These are phyloP conservation scores for Lordiphosa mommai DNA, from an alignment of 1,140 invertebrate genomes.

Conservation along the genomic window DNA sequence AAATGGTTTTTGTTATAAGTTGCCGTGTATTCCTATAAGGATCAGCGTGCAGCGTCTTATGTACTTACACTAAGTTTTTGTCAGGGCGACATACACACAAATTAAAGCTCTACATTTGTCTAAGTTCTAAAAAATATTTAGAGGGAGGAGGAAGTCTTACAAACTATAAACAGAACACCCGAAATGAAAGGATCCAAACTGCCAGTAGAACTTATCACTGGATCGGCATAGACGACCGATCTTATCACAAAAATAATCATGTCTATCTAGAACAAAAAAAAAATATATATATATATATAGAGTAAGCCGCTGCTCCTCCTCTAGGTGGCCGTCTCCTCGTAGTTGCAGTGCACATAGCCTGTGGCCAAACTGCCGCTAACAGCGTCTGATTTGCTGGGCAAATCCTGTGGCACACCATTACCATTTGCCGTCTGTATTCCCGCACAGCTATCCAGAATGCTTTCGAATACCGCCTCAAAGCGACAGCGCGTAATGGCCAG, in stretches of 20 bases:
- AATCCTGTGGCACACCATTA: constrained; percentile 12
- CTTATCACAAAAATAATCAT: constrained; percentile 49
- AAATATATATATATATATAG: too few relatives aligned
- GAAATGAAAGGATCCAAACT: constrained; percentile 12
- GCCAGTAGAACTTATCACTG: constrained; percentile 43
- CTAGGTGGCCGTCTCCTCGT: constrained; percentile 62
- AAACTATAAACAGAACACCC: constrained; percentile 29
- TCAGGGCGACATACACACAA: too few relatives aligned
- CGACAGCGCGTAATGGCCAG: constrained; percentile 64
- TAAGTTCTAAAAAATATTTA: too few relatives aligned
- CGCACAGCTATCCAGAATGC: constrained; percentile 60
- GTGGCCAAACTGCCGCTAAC: constrained; percentile 48
- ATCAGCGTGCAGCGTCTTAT: too few relatives aligned
- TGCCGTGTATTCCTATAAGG: too few relatives aligned
- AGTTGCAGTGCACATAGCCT: constrained; percentile 67
- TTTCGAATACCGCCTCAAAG: constrained; percentile 69
- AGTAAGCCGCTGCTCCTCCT: too few relatives aligned
- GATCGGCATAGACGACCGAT: constrained; percentile 29
- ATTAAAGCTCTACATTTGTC: too few relatives aligned
- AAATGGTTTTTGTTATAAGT: too few relatives aligned
- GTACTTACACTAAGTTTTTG: too few relatives aligned
- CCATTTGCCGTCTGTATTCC: neutral
- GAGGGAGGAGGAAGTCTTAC: constrained; percentile 5
- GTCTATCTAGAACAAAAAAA: constrained; percentile 15
- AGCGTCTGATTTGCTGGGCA: constrained; percentile 48